phyloP scores from a whole-genome alignment of 2,113 vertebrate genomes.

The Catharus minimus region DNA sequence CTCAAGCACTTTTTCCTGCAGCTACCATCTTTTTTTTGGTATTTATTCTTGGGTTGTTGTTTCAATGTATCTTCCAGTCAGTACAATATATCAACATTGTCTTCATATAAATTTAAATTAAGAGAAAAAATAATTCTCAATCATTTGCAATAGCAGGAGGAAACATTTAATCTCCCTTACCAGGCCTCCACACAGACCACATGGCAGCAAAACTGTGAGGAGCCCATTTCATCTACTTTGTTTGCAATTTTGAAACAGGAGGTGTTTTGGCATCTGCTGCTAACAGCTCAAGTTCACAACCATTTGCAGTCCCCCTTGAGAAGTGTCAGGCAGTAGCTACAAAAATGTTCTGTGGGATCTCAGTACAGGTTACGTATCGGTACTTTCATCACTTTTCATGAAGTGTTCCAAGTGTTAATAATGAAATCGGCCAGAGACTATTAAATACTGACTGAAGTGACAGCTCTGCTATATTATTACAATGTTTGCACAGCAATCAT shows the following conservation, averaged over 20 bases:
- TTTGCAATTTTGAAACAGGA: background rate
- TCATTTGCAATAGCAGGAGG: background rate
- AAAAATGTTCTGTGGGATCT: background rate
- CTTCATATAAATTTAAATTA: background rate
- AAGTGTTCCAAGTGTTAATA: conserved; percentile 43
- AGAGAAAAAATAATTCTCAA: background rate
- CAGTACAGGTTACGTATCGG: background rate
- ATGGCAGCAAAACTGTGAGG: background rate
- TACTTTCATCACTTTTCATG: conserved; percentile 16
- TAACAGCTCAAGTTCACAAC: background rate
- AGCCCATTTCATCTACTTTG: background rate
- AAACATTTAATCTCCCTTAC: background rate
- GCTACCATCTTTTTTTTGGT: too few species aligned
- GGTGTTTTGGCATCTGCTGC: background rate
- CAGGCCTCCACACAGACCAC: background rate
- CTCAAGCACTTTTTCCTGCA: background rate
- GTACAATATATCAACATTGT: background rate
- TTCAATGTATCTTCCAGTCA: background rate
- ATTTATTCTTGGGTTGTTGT: background rate
- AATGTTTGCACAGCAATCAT: conserved; percentile 49
- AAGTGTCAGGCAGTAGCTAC: background rate
- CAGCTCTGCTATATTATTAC: conserved; percentile 28
- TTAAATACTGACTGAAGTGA: conserved; percentile 50
- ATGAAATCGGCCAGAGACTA: conserved; percentile 35
- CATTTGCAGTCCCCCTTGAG: background rate